Base-by-base conservation (phyloP, 2,888 invertebrate genomes). In the Branchipolynoe longqiensis region DNA sequence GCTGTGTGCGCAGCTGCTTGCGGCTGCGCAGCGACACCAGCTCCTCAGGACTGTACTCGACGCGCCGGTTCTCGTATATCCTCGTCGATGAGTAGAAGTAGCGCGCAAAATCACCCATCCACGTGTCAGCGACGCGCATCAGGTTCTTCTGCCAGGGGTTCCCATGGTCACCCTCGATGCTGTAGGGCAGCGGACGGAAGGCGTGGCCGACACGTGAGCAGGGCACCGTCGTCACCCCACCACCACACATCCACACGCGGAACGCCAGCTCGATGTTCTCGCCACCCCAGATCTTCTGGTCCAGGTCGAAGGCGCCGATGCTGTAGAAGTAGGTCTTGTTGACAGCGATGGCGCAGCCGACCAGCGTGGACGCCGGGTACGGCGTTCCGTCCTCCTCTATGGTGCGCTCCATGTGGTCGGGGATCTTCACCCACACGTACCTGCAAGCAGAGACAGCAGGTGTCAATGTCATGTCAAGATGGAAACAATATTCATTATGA, bases 1-100 rank as follows among this genome's bases (percentile, higher is more conserved):
- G 95, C 87, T 96, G 96, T 89, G 96, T 95, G 92, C 98, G 95
- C 89, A 99, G 95, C 83, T 95, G 94, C 92, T 95, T 96, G 86
- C 99, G 18, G 33, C n/a, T 40, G 22, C 64, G 8, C 12, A 87
- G 48, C 18, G 86, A 74, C 1, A 25, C 58, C n/a, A 28, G 69
- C 56, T 87, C 87, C 0, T 81, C 82, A 1, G n/a, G 4, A 8
- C 84, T 82, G 25, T 74, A 81, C 14, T 73, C 40, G 6, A 85
- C 62, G 12, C 84, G 41, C 8, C 81, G 28, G 36, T 33, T 38
- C 33, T 48, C 40, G 28, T 85, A 87, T n/a, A 86, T 69, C 56
- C 78, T 3, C 18, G 87, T 87, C 28, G 86, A 86, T 28, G 86
- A 56, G 64, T 87, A 87, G 82, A 87, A 87, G 64, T 86, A 87